A percentile compares a stretch with the other conserved stretches of the same genome.
Conservation (phyloP, 2,888 invertebrate genomes). For the Drosophila subsilvestris region DNA sequence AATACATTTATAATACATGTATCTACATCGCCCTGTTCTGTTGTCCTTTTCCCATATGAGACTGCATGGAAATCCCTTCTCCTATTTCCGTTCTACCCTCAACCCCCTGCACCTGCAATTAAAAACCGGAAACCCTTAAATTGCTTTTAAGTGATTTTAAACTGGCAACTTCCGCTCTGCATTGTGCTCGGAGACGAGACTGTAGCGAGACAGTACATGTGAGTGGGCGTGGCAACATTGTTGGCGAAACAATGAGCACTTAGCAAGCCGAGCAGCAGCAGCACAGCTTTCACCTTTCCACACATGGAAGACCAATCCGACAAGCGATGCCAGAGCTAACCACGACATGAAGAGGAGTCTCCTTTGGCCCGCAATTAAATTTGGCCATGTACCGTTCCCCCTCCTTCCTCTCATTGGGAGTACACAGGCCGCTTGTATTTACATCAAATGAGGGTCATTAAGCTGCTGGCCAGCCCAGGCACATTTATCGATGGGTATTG, state of each 20-base stretch:
- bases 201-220: conserved; percentile 6
- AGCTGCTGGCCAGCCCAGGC: conserved; percentile 57
- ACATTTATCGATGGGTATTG: conserved; percentile 62
- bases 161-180: conserved; percentile 62
- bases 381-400: conserved; percentile 33
- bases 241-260: conserved; percentile 71
- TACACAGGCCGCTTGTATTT: conserved; percentile 34
- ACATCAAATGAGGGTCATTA: conserved; percentile 74
- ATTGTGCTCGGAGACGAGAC: conserved; percentile 51
- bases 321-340: conserved; percentile 48
- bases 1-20: no score
- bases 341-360: conserved; percentile 45
- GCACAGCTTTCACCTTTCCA: conserved; percentile 64
- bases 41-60: not conserved
- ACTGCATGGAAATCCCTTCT: not conserved
- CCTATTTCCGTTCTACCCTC: not conserved
- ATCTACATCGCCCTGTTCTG: not conserved
- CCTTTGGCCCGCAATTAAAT: conserved; percentile 54
- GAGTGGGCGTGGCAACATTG: conserved; percentile 51
- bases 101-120: not conserved
- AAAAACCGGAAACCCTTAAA: conserved; percentile 41
- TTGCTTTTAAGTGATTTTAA: conserved; percentile 68
- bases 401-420: conserved; percentile 11
- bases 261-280: conserved; percentile 60
- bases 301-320: conserved; percentile 44